A percentile compares a stretch with the other conserved stretches of the same genome.
Conservation (phyloP, 2,113 vertebrate genomes). For the Climacteris rufus region DNA sequence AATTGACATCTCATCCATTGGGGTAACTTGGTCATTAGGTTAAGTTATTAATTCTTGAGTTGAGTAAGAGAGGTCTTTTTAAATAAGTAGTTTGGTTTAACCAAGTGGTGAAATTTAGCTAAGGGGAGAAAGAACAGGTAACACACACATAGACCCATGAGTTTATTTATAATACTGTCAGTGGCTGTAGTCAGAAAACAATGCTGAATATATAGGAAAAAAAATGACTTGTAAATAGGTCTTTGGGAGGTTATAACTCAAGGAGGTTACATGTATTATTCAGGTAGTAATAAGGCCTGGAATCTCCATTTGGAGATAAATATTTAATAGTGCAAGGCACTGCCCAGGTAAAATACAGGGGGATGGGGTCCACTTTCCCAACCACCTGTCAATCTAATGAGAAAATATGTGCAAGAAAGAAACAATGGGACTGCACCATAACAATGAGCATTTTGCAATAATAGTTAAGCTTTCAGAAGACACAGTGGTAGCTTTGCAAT, state of each 20-base stretch:
- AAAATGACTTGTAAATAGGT: neutral
- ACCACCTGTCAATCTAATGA: neutral
- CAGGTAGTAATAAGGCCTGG: neutral
- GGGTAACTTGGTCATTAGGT: neutral
- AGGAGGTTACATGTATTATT: slow-evolving; percentile 42
- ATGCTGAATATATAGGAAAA: neutral
- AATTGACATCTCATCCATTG: neutral
- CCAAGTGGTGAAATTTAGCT: neutral
- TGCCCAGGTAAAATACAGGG: neutral
- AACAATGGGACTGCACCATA: neutral
- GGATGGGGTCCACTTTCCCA: neutral
- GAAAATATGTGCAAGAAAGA: neutral
- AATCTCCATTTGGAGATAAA: slow-evolving; percentile 33
- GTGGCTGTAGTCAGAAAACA: neutral
- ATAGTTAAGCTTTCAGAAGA: neutral
- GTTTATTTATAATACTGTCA: neutral
- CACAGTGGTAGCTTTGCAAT: neutral
- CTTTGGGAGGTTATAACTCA: neutral
- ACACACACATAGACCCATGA: neutral
- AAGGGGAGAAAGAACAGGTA: neutral
- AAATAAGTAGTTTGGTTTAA: neutral
- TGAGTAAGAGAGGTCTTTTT: neutral
- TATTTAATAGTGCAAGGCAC: slow-evolving; percentile 26
- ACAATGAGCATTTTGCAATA: neutral
- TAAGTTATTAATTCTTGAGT: neutral